Base-by-base conservation (phyloP, 2,888 invertebrate genomes). In the Pseudococcus viburni region DNA sequence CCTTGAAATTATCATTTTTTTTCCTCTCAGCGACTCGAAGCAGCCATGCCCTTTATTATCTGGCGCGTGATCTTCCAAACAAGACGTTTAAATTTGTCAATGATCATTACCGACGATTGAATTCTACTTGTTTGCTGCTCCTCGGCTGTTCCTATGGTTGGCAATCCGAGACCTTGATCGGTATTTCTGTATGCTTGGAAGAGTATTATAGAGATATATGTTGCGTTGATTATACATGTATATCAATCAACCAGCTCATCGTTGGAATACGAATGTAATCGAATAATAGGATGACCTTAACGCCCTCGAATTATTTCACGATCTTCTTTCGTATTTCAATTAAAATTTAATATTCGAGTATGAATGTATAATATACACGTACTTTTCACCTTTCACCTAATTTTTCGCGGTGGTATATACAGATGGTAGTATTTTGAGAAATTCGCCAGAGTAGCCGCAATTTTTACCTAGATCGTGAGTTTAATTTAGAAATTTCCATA, bases 341-440 rank as follows among this genome's bases (percentile, higher is more conserved):
- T 55, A 55, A 55, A 55, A 55, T 55, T 55, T 17, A n/a, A n/a
- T 42, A 42, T 55, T 55, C n/a, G 55, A 55, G n/a, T n/a, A 17
- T 17, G 55, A 5, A n/a, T 4, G 3, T 55, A 55, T n/a, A 4
- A 55, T 17, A 0, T n/a, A 51, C 12, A 1, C 15, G 12, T 51
- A 55, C n/a, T 55, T 68, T 68, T 68, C 68, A 68, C 68, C 68
- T 68, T 68, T 68, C 68, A 68, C 68, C 68, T 68, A 68, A 7
- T 68, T 68, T 5, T 68, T 19, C 15, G 17, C 5, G 51, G 51
- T 15, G 51, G 64, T 15, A 1, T 51, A 5, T 51, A 15, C 51
- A 17, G 15, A 5, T 17, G 51, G 5, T 3, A 3, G n/a, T 15
- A 55, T 55, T 55, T 68, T 68, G 7, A 26, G 68, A 68, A 68